Base-by-base conservation (phyloP, 2,888 invertebrate species). In the Andrena hattorfiana region DNA sequence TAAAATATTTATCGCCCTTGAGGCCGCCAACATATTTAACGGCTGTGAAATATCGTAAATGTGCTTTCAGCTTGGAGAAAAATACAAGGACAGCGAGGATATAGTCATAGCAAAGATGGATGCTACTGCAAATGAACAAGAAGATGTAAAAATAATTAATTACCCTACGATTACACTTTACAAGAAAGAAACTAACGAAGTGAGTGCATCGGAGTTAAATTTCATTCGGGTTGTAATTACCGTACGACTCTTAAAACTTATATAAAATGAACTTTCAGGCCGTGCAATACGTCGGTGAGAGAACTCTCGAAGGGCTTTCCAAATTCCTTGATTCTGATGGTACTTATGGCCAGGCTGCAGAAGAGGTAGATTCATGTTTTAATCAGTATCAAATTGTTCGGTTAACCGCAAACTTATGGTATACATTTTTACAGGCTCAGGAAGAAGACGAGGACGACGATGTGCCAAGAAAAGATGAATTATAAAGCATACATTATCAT, bases 81-180 rank as follows among this genome's bases (percentile, higher is more conserved):
- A 99, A 94, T 99, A 97, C 95, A 97, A 97, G 94, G 97, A 97
- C 92, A 94, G 96, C 89, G 96, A 96, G 7, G 96, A 96, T 86
- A 95, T 99, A 83, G 96, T 99, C 69, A 97, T 99, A 93, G 99
- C 99, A 91, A 99, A 99, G 95, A 99, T 99, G 96, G 99, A 99
- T 95, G 97, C 99, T 84, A 99, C 99, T 76, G 97, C 96, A 93
- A 99, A 99, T 95, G 99, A 99, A 95, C 95, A 99, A 89, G 99
- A 99, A 92, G 98, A 98, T 95, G 97, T 99, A 77, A 99, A 98
- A 95, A 96, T 99, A 93, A 96, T 97, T 87, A 98, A 97, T 90
- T 99, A 98, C 97, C 99, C 99, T 82, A 99, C 99, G 84, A 96
- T 99, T 94, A 98, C 98, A 92, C 95, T 98, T 92, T 99, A 98